Evolutionary conservation across 2,113 vertebrate species (phyloP).

Genomic region (Ammospiza nelsoni): DNA sequence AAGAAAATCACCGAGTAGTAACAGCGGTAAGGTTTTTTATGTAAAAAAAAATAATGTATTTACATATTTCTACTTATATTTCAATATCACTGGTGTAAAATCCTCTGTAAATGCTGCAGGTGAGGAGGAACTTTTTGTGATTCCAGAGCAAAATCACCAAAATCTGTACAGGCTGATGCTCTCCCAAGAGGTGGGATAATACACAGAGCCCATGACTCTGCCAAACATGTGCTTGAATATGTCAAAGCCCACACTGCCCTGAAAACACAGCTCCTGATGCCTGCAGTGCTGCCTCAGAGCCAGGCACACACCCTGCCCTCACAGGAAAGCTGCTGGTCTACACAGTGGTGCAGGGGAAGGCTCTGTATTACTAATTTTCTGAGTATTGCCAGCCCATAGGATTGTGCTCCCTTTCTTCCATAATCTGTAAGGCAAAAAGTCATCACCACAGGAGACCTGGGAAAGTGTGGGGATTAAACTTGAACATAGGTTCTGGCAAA

Average conservation of each 20-base stretch:
- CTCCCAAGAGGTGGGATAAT: not conserved
- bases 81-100: not conserved
- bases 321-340: rapidly evolving
- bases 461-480: not conserved
- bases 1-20: not conserved
- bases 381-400: not conserved
- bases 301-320: not conserved
- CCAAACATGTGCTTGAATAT: not conserved
- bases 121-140: not conserved
- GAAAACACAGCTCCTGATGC: not conserved
- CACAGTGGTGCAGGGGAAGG: not conserved
- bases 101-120: not conserved
- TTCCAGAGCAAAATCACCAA: not conserved
- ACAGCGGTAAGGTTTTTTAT: not conserved
- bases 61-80: not conserved
- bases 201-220: rapidly evolving
- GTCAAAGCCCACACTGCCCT: rapidly evolving
- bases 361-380: not conserved
- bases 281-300: not conserved
- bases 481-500: not conserved
- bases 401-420: not conserved
- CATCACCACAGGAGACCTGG: not conserved
- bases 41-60: not conserved
- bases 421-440: not conserved
- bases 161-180: not conserved